Conservation (phyloP, 2,888 invertebrate species). For the Coenonympha arcania region DNA sequence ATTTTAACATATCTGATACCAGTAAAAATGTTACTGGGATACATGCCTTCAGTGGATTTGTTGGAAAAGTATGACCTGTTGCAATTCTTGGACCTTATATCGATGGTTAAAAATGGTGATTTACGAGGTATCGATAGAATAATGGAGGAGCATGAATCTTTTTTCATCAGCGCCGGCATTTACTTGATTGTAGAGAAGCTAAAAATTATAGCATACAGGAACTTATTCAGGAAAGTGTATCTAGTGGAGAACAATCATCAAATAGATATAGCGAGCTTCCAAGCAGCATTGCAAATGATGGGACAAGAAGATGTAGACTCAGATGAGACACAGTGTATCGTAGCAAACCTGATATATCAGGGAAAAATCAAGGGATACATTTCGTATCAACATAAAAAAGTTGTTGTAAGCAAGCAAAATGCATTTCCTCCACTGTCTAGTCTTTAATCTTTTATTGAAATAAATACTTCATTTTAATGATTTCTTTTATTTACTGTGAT, state of each 20-base stretch:
- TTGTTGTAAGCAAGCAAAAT: slow-evolving; percentile 97
- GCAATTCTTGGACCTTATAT: slow-evolving; percentile 91
- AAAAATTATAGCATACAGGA: slow-evolving; percentile 94
- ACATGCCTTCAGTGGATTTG: slow-evolving; percentile 88
- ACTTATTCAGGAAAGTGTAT: slow-evolving; percentile 94
- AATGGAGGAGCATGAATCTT: slow-evolving; percentile 88
- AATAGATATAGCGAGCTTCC: slow-evolving; percentile 88
- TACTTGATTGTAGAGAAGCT: slow-evolving; percentile 97
- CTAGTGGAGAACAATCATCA: slow-evolving; percentile 85
- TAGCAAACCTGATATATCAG: slow-evolving; percentile 96
- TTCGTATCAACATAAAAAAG: slow-evolving; percentile 95
- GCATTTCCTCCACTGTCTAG: slow-evolving; percentile 89
- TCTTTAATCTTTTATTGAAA: slow-evolving; percentile 46
- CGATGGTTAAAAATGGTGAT: slow-evolving; percentile 92
- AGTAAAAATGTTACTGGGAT: slow-evolving; percentile 97
- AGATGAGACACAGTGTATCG: slow-evolving; percentile 96
- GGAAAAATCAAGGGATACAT: slow-evolving; percentile 99
- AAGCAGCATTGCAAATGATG: slow-evolving; percentile 85
- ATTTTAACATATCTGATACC: slow-evolving; percentile 97
- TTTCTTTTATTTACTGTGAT: no score
- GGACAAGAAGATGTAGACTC: slow-evolving; percentile 89
- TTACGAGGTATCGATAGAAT: slow-evolving; percentile 86
- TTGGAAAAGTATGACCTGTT: slow-evolving; percentile 90
- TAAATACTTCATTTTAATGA: neutral
- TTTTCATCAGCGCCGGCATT: slow-evolving; percentile 97